Conservation (phyloP, 2,797 vertebrate genomes). For the Thamnophis elegans region DNA sequence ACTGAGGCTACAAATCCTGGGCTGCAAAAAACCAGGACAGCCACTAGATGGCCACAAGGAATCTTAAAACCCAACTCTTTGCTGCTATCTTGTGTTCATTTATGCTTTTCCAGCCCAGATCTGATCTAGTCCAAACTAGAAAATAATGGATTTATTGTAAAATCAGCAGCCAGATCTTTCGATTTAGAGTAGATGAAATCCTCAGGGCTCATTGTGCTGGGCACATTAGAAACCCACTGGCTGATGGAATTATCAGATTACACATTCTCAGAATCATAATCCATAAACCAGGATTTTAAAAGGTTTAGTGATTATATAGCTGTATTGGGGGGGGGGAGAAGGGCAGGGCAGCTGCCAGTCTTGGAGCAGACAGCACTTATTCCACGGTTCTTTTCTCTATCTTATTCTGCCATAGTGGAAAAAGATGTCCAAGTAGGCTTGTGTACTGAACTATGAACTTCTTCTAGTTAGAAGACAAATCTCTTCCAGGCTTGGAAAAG, state of each 20-base stretch:
- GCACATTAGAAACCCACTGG: conserved; percentile 52
- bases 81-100: not conserved
- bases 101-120: not conserved
- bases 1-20: not conserved
- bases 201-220: conserved; percentile 28
- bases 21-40: not conserved
- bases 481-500: not conserved
- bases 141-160: conserved; percentile 31
- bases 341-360: not conserved
- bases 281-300: conserved; percentile 51
- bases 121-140: not conserved
- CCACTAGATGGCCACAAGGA: not conserved
- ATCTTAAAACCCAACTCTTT: not conserved
- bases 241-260: conserved; percentile 60
- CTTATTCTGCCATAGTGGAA: not conserved
- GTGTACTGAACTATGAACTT: not conserved
- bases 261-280: conserved; percentile 64
- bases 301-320: conserved; percentile 60
- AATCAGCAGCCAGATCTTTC: conserved; percentile 29
- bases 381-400: not conserved
- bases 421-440: not conserved
- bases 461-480: not conserved
- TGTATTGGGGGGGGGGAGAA: not conserved
- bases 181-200: conserved; percentile 57
- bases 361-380: not conserved